A percentile compares a stretch with the other conserved stretches of the same genome.
These are phyloP conservation scores for Drosophila merina DNA, from an alignment of 2,888 invertebrate genomes.

Conservation along the genomic window DNA sequence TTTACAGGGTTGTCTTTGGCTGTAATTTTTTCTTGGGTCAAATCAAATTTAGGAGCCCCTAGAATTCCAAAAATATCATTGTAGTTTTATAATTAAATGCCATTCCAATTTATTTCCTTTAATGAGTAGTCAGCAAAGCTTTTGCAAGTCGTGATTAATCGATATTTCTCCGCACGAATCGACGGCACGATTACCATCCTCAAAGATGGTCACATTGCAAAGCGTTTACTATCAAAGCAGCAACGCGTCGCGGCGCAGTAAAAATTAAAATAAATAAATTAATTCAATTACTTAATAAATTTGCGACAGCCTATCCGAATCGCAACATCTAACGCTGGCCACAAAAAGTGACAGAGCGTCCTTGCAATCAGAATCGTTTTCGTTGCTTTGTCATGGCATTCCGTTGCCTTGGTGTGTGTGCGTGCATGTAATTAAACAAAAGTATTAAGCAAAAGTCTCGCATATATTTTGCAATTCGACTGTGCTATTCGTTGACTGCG, in stretches of 20 bases:
- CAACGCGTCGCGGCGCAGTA: constrained; percentile 36
- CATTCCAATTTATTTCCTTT: too few relatives aligned
- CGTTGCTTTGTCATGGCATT: constrained; percentile 19
- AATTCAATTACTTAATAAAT: neutral
- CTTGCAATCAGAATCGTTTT: neutral
- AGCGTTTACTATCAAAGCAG: constrained; percentile 2
- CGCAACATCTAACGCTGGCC: neutral
- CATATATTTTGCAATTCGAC: constrained; percentile 34
- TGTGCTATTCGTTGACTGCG: constrained; percentile 1
- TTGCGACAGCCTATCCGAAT: neutral
- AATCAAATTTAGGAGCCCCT: neutral
- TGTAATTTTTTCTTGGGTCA: too few relatives aligned
- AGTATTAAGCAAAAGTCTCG: constrained; percentile 40
- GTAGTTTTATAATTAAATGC: too few relatives aligned
- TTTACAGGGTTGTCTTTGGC: neutral
- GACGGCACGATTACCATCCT: too few relatives aligned
- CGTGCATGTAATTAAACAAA: constrained; percentile 48
- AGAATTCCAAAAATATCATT: neutral
- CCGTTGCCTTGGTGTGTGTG: constrained; percentile 29
- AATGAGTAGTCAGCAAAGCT: too few relatives aligned
- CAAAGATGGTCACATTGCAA: neutral
- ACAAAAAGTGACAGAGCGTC: constrained; percentile 10
- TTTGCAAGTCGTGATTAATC: too few relatives aligned
- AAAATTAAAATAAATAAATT: constrained; percentile 11
- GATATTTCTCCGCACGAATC: too few relatives aligned